phyloP scores from a whole-genome alignment of 2,888 invertebrate genomes.

The Odontothrips loti region DNA sequence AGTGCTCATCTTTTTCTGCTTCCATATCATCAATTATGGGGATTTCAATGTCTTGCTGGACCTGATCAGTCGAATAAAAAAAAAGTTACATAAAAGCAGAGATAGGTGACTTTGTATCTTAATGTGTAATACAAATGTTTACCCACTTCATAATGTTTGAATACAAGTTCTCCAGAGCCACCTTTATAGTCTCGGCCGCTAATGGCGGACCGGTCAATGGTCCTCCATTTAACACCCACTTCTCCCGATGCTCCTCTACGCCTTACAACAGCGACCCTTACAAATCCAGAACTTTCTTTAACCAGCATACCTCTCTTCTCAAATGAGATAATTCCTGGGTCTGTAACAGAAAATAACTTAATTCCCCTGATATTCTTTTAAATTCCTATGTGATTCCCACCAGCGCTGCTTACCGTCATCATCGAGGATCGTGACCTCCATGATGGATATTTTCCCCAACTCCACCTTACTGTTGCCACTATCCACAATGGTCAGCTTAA shows the following conservation, averaged over 20 bases:
- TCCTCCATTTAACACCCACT: conserved; percentile 51
- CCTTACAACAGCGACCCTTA: conserved; percentile 49
- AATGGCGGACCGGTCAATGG: conserved; percentile 54
- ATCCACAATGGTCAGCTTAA: conserved; percentile 48
- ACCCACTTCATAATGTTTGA: conserved; percentile 48
- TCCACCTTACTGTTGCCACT: conserved; percentile 44
- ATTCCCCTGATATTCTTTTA: no score
- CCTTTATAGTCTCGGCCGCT: conserved; percentile 53
- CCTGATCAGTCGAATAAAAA: conserved; percentile 42
- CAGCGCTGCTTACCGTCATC: conserved; percentile 51
- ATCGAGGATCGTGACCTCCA: conserved; percentile 56
- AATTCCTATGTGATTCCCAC: no score
- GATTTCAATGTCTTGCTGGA: conserved; percentile 51
- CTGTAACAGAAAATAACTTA: conserved; percentile 50
- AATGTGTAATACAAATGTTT: neutral
- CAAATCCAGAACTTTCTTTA: conserved; percentile 53
- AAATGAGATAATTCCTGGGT: conserved; percentile 54
- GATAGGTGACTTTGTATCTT: neutral
- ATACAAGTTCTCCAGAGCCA: conserved; percentile 49
- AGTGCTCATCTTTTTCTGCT: conserved; percentile 58
- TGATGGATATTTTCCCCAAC: conserved; percentile 52
- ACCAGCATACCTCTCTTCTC: conserved; percentile 54
- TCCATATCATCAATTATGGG: conserved; percentile 55
- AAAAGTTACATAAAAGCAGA: neutral
- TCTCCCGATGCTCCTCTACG: conserved; percentile 54